A percentile compares a stretch with the other conserved stretches of the same genome.
Evolutionary conservation across 1,140 invertebrate genomes (phyloP).

Genomic region (Augochlora pura): DNA sequence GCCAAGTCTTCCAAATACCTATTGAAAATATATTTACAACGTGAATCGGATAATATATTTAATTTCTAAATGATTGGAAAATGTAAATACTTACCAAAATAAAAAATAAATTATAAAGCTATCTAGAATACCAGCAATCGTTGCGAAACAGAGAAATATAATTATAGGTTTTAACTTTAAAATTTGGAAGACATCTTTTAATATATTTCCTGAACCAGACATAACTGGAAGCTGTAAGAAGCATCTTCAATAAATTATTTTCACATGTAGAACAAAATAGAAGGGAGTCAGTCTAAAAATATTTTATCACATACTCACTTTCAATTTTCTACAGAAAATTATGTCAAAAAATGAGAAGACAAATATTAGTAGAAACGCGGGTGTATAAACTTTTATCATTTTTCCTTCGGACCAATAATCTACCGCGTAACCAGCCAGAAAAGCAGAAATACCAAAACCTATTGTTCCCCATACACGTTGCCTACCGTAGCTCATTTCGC

Average conservation of each 20-base stretch:
- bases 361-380: slow-evolving; percentile 85
- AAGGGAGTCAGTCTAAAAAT: not conserved
- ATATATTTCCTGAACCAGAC: slow-evolving; percentile 83
- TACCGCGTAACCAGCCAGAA: slow-evolving; percentile 84
- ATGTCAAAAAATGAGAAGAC: slow-evolving; percentile 84
- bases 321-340: slow-evolving; percentile 82
- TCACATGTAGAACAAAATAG: slow-evolving; percentile 14
- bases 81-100: slow-evolving; percentile 84
- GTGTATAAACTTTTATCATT: slow-evolving; percentile 84
- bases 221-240: slow-evolving; percentile 84
- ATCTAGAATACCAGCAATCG: slow-evolving; percentile 87
- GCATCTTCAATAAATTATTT: not conserved
- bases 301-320: slow-evolving; percentile 75
- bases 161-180: slow-evolving; percentile 83
- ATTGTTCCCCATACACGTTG: slow-evolving; percentile 90
- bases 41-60: not conserved
- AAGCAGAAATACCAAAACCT: slow-evolving; percentile 86
- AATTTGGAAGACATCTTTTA: slow-evolving; percentile 82
- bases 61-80: not conserved
- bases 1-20: slow-evolving; percentile 89
- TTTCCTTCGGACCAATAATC: slow-evolving; percentile 81
- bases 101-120: slow-evolving; percentile 90
- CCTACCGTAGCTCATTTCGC: slow-evolving; percentile 86
- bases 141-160: slow-evolving; percentile 86
- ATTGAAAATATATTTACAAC: slow-evolving; percentile 16